These are phyloP conservation scores for Hippoglossus hippoglossus DNA, from an alignment of 2,797 vertebrate genomes.

Conservation along the genomic window DNA sequence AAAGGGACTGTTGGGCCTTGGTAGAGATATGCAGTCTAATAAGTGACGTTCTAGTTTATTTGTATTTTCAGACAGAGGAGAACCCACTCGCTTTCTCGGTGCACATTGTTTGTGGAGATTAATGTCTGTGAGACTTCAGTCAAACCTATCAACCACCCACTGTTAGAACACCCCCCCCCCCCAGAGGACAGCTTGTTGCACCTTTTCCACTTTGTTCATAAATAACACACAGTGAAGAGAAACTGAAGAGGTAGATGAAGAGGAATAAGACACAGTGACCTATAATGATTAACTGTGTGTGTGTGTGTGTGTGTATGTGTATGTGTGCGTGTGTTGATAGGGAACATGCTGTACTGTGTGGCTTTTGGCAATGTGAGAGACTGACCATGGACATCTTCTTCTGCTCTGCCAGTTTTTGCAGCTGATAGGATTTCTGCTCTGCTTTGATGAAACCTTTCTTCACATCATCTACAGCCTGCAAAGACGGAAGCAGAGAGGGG, in stretches of 20 bases:
- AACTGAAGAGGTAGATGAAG: too few species aligned
- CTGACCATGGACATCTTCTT: slow-evolving; percentile 95
- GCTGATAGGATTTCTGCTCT: slow-evolving; percentile 95
- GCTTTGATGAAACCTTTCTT: slow-evolving; percentile 95
- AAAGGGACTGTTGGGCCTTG: too few species aligned
- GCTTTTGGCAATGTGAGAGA: not conserved
- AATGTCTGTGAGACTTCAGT: not conserved
- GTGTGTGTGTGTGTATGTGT: too few species aligned
- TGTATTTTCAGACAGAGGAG: not conserved
- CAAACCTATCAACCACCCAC: too few species aligned
- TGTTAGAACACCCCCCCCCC: too few species aligned
- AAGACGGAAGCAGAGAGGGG: not conserved
- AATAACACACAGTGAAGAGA: too few species aligned
- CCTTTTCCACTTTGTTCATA: too few species aligned
- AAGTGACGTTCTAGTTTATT: not conserved
- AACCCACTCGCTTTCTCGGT: not conserved
- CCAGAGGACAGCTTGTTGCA: too few species aligned
- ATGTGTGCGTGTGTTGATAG: not conserved
- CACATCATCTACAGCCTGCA: slow-evolving; percentile 93
- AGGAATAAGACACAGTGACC: too few species aligned
- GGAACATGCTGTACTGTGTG: not conserved
- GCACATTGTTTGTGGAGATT: not conserved
- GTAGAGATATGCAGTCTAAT: too few species aligned
- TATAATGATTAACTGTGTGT: too few species aligned
- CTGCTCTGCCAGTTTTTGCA: slow-evolving; percentile 96